Evolutionary conservation across 2,113 vertebrate species (phyloP).

Genomic region (Sterna hirundo): DNA sequence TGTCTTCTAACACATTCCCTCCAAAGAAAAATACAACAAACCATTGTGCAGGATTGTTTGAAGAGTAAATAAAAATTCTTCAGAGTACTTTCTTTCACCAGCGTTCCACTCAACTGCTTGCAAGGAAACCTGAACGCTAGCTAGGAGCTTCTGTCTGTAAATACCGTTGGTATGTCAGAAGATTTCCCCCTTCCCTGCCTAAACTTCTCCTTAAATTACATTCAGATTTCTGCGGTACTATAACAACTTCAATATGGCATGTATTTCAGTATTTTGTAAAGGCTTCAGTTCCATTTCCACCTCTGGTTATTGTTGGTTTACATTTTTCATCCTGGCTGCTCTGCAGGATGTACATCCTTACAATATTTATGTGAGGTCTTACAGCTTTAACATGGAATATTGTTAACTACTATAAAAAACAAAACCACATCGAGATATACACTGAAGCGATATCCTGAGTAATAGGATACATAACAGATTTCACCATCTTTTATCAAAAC

Average conservation of each 20-base stretch:
- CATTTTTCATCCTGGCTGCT: slow-evolving; percentile 61
- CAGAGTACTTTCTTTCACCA: background rate
- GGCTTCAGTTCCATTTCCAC: slow-evolving; percentile 45
- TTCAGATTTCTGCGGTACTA: slow-evolving; percentile 69
- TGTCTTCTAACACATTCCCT: background rate
- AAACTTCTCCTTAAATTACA: slow-evolving; percentile 62
- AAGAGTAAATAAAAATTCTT: slow-evolving; percentile 35
- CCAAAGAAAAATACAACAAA: slow-evolving; percentile 22
- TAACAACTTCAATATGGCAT: slow-evolving; percentile 71
- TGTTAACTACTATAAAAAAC: background rate
- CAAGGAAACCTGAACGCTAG: slow-evolving; percentile 45
- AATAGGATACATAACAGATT: background rate
- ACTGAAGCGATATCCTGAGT: background rate
- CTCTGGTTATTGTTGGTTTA: slow-evolving; percentile 59
- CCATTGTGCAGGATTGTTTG: background rate
- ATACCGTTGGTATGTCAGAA: slow-evolving; percentile 14
- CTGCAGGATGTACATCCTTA: slow-evolving; percentile 42
- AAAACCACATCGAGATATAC: background rate
- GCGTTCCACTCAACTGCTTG: background rate
- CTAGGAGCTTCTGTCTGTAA: slow-evolving; percentile 56
- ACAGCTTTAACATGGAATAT: background rate
- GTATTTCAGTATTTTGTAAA: slow-evolving; percentile 41
- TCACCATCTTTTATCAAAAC: background rate
- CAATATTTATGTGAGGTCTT: slow-evolving; percentile 34
- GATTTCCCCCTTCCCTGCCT: background rate